Percentiles rank a stretch among this genome's conserved stretches.
phyloP scores from a whole-genome alignment of 2,797 vertebrate species.

The Galaxias olidus region DNA sequence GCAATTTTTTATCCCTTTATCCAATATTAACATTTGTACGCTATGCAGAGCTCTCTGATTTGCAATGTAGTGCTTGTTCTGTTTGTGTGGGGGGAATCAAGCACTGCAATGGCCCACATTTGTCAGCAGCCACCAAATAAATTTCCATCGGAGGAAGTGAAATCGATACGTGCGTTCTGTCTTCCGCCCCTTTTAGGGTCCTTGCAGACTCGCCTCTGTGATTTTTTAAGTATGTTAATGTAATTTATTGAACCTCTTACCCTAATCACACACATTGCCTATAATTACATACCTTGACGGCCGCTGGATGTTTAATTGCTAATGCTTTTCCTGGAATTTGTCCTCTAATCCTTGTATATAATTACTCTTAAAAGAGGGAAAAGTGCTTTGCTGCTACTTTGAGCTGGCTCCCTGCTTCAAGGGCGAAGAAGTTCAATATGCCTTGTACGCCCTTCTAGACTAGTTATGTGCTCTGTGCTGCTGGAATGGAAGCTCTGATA shows the following conservation, averaged over 20 bases:
- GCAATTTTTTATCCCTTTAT: not conserved
- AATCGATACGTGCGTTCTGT: constrained; percentile 76
- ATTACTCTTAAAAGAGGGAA: constrained; percentile 65
- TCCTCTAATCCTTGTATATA: constrained; percentile 72
- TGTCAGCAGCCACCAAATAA: constrained; percentile 74
- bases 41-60: constrained; percentile 40
- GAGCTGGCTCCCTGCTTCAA: constrained; percentile 29
- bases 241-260: constrained; percentile 83
- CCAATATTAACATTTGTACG: constrained; percentile 9
- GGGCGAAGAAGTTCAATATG: constrained; percentile 22
- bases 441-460: constrained; percentile 20
- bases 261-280: constrained; percentile 81
- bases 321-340: constrained; percentile 80
- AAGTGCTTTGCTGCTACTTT: constrained; percentile 67
- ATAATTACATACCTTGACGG: constrained; percentile 79
- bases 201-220: constrained; percentile 67
- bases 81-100: constrained; percentile 61
- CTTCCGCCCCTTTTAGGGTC: constrained; percentile 67
- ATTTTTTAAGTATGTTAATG: constrained; percentile 83
- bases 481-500: constrained; percentile 3
- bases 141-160: constrained; percentile 73
- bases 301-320: constrained; percentile 76
- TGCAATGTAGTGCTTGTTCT: constrained; percentile 36
- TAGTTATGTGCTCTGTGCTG: constrained; percentile 14
- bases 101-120: constrained; percentile 54